Percentiles rank a stretch among this genome's conserved stretches.
phyloP scores from a whole-genome alignment of 1,140 invertebrate genomes.

The Zaprionus taronus region DNA sequence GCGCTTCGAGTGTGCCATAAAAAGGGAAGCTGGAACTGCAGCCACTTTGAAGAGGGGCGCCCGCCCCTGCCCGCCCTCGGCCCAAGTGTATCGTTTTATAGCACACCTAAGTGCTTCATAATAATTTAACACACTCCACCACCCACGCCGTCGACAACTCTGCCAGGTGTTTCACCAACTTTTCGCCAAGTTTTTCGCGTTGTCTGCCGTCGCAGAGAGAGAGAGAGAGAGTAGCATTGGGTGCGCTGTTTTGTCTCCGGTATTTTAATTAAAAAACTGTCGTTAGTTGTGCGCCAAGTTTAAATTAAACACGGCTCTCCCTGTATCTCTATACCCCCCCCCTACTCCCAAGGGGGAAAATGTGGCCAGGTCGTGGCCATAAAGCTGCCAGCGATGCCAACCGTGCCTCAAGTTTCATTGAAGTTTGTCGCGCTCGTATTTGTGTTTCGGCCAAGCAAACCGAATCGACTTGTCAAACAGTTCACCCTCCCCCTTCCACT shows the following conservation, averaged over 20 bases:
- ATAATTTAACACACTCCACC: constrained; percentile 74
- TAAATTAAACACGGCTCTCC: constrained; percentile 66
- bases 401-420: constrained; percentile 38
- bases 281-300: constrained; percentile 78
- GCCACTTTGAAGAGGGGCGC: constrained; percentile 9
- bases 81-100: constrained; percentile 69
- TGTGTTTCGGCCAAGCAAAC: constrained; percentile 15
- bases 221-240: constrained; percentile 10
- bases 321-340: not conserved
- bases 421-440: constrained; percentile 26
- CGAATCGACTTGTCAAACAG: constrained; percentile 18
- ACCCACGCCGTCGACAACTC: not conserved
- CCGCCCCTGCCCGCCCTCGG: no score
- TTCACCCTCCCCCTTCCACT: not conserved
- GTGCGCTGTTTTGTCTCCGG: constrained; percentile 71
- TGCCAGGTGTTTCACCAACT: constrained; percentile 71
- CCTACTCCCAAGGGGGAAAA: not conserved
- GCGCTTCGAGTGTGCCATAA: constrained; percentile 51
- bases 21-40: constrained; percentile 67
- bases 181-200: constrained; percentile 75
- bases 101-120: constrained; percentile 75
- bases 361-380: constrained; percentile 34
- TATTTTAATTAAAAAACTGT: constrained; percentile 82
- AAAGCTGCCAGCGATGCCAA: constrained; percentile 41
- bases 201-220: not conserved